Base-by-base conservation (phyloP, 92 coral and sea anemone species). In the Umimayanthus chanpuru region DNA sequence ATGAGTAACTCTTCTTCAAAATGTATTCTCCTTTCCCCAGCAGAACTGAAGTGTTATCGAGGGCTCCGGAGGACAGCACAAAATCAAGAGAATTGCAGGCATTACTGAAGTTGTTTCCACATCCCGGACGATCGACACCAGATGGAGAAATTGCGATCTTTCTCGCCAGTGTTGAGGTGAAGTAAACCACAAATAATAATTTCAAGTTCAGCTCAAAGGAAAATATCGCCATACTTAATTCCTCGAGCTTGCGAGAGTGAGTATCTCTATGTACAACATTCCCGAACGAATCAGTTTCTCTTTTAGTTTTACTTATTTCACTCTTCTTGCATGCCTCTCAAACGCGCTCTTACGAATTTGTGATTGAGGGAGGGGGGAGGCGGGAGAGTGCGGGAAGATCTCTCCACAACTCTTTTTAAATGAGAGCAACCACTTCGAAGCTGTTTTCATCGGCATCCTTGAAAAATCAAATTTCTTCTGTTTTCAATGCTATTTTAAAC, bases 71-170 rank as follows among this genome's bases (percentile, higher is more conserved):
- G 47, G 78, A 73, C 25, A 97, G 81, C 47, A 92, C 99, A 47
- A 67, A 68, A 77, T 95, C 92, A 16, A 95, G 85, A 20, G 94
- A 82, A 68, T 50, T 75, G 87, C 99, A 97, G 3, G 94, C 92
- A 25, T 15, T 32, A 11, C 10, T 30, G 2, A 0, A 25, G 21
- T 74, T 75, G 23, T 75, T 89, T 8, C 94, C 92, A 68, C 86
- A 82, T 25, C 84, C 25, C 1, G 26, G 67, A 43, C 80, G 44
- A 71, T 88, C 93, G 58, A 80, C 81, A 78, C 92, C 93, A 0
- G 36, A 56, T 30, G 94, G 86, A 72, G 92, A 86, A 18, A 90
- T 65, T 10, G 36, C 53, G 23, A 92, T 90, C n/a, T 85, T 90
- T 23, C 71, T 78, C 10, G 49, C 80, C 90, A 61, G 70, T 7